Base-by-base conservation (phyloP, 1,140 invertebrate species). In the Drosophila melanogaster region DNA sequence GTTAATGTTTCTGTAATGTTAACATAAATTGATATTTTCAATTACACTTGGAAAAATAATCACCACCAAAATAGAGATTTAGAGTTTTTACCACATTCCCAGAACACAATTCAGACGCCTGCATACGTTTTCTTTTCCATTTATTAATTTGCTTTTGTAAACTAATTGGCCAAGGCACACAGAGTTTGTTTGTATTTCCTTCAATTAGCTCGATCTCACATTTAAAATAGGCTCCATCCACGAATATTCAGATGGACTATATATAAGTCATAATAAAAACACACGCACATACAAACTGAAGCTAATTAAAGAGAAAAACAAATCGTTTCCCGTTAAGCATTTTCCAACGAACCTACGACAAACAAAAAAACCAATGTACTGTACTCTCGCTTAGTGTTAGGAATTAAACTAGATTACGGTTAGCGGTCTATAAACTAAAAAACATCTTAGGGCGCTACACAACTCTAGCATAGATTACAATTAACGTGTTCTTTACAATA, bases 71-170 rank as follows among this genome's bases (percentile, higher is more conserved):
- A 30, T 10, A 30, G 2, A 11, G 17, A n/a, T 43, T 10, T 8
- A 46, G 12, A 22, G 12, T 0, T 22, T 22, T 22, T 22, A 2
- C 19, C 19, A 22, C 19, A 0, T 10, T 22, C 41, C 40, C 41
- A 44, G 5, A 15, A 22, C 19, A 38, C 35, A 37, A 58, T 5
- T 33, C 19, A n/a, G 2, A 44, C n/a, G 7, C 4, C 4, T 74
- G 69, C 70, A 71, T 76, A 75, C 66, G 66, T 79, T 86, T 81
- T 79, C 49, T 38, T 81, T 81, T 86, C 38, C 47, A 87, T 86
- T 86, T 87, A 87, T 86, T 86, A 65, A 76, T 86, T 81, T 86
- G 79, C 86, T 85, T 80, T 85, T 61, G 83, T 86, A 87, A 79
- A 86, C 85, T 61, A 77, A 83, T 86, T 86, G 79, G 65, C 79